These are phyloP conservation scores for Scaptomyza reducta DNA, from an alignment of 2,888 invertebrate species.

Conservation along the genomic window DNA sequence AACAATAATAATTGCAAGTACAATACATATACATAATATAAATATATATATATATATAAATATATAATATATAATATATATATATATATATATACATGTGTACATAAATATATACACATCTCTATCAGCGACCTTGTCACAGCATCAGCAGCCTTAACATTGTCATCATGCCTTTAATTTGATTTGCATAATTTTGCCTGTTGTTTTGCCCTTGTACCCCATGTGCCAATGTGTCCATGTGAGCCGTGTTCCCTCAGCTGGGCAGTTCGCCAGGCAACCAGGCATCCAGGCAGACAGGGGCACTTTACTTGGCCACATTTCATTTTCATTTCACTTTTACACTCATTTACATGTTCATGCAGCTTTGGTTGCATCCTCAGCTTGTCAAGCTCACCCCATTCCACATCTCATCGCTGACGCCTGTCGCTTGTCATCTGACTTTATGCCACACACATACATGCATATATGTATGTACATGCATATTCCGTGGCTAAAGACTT, in stretches of 20 bases:
- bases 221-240: constrained; percentile 25
- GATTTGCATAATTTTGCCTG: constrained; percentile 81
- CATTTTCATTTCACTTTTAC: constrained; percentile 48
- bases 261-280: constrained; percentile 2
- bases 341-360: constrained; percentile 54
- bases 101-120: neutral
- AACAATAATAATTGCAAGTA: too few species aligned
- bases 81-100: neutral
- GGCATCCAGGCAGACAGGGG: neutral
- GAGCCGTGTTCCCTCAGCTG: constrained; percentile 20
- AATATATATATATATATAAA: neutral
- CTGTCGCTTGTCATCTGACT: constrained; percentile 63
- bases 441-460: constrained; percentile 19
- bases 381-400: constrained; percentile 40
- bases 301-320: constrained; percentile 27
- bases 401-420: constrained; percentile 13
- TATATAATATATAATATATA: neutral
- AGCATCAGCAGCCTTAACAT: constrained; percentile 70
- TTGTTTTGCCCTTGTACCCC: constrained; percentile 35
- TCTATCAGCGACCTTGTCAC: constrained; percentile 44
- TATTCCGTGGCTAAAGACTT: constrained; percentile 51
- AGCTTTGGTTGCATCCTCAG: constrained; percentile 48
- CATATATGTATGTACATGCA: constrained; percentile 10
- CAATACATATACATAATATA: neutral
- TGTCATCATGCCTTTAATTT: constrained; percentile 79